Conservation (phyloP, 30 jellyfish, hydroid and myxozoan species). For the Pseudorhiza aurosa region DNA sequence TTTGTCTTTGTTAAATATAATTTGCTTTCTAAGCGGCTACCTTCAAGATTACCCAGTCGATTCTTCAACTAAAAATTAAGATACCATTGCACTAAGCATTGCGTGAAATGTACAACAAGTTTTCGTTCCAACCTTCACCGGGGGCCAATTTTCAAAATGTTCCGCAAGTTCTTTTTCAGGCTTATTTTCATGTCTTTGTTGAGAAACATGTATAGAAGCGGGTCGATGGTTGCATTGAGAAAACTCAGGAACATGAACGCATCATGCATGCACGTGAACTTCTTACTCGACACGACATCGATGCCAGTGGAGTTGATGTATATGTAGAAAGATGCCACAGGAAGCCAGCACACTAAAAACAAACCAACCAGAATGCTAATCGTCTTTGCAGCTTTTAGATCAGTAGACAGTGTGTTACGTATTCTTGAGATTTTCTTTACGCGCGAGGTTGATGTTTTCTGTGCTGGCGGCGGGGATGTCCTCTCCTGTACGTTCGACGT, state of each 20-base stretch:
- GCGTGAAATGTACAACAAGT: no score
- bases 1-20: no score
- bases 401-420: constrained; percentile 46
- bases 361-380: constrained; percentile 85
- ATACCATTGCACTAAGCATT: no score
- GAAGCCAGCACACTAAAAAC: constrained; percentile 84
- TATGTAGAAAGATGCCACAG: constrained; percentile 79
- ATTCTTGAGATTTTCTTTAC: constrained; percentile 25
- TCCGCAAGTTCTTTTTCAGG: constrained; percentile 39
- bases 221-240: constrained; percentile 77
- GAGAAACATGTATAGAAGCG: constrained; percentile 60
- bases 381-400: constrained; percentile 85
- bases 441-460: constrained; percentile 27
- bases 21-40: no score
- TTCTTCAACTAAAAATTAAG: no score
- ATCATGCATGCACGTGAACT: constrained; percentile 65
- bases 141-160: background rate
- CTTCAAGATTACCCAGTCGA: no score
- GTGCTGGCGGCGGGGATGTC: constrained; percentile 9
- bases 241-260: constrained; percentile 62
- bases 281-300: constrained; percentile 19
- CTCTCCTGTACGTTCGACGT: constrained; percentile 5
- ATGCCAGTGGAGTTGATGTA: constrained; percentile 59
- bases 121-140: no score
- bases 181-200: constrained; percentile 57